A percentile compares a stretch with the other conserved stretches of the same genome.
Conservation (phyloP, 2,797 vertebrate genomes). For the Hyperoplus lanceolatus region DNA sequence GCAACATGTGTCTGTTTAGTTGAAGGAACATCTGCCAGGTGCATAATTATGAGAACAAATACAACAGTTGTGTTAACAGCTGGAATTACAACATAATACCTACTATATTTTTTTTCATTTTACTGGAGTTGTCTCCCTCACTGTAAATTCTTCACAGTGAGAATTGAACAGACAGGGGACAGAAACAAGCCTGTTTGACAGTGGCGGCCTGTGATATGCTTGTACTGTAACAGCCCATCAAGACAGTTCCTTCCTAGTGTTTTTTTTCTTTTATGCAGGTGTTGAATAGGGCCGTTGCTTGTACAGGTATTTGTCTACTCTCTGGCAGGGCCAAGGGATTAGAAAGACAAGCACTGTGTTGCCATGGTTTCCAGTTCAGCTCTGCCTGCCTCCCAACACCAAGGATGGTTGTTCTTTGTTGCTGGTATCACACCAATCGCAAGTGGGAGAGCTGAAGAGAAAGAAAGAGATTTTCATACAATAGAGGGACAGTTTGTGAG, state of each 20-base stretch:
- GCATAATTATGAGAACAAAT: not conserved
- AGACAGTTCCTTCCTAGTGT: slow-evolving; percentile 72
- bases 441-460: slow-evolving; percentile 73
- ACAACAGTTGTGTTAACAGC: slow-evolving; percentile 6
- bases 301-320: slow-evolving; percentile 85
- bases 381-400: slow-evolving; percentile 76
- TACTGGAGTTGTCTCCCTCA: slow-evolving; percentile 39
- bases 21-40: not conserved
- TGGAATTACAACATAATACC: slow-evolving; percentile 31
- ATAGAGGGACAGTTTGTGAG: slow-evolving; percentile 52
- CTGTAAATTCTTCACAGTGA: slow-evolving; percentile 49
- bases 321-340: slow-evolving; percentile 81
- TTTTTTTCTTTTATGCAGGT: slow-evolving; percentile 85
- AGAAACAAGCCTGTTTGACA: slow-evolving; percentile 51
- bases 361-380: slow-evolving; percentile 88
- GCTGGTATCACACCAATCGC: slow-evolving; percentile 74
- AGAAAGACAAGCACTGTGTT: slow-evolving; percentile 84
- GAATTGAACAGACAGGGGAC: slow-evolving; percentile 38
- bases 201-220: slow-evolving; percentile 64
- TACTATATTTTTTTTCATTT: slow-evolving; percentile 22
- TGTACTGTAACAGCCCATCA: slow-evolving; percentile 73
- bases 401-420: slow-evolving; percentile 81
- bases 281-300: slow-evolving; percentile 81
- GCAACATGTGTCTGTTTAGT: not conserved
- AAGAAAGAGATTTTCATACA: slow-evolving; percentile 70